phyloP scores from a whole-genome alignment of 2,797 vertebrate species.

The Avahi laniger region DNA sequence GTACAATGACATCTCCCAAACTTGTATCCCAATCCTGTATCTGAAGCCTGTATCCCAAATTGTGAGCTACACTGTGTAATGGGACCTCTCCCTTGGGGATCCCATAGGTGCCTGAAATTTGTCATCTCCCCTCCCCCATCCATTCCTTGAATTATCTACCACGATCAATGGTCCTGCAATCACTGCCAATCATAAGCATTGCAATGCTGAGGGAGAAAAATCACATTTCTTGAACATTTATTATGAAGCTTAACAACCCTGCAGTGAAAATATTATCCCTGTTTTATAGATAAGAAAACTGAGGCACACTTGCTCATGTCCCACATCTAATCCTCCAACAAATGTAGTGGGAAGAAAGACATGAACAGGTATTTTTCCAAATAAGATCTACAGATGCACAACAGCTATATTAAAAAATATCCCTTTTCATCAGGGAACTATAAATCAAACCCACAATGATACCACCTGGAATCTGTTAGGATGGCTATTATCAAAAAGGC shows the following conservation, averaged over 20 bases:
- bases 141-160: neutral
- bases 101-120: neutral
- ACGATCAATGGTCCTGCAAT: neutral
- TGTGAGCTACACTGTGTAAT: neutral
- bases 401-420: neutral
- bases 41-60: neutral
- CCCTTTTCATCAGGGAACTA: neutral
- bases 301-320: neutral
- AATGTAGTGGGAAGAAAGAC: neutral
- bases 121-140: neutral
- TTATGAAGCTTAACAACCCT: neutral
- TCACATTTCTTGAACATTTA: neutral
- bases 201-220: neutral
- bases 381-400: neutral
- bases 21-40: neutral
- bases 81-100: neutral
- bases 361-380: neutral
- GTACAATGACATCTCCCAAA: neutral
- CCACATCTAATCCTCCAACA: neutral
- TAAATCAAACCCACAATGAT: neutral
- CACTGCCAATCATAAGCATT: neutral
- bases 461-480: neutral
- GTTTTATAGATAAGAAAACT: neutral
- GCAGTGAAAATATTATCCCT: neutral
- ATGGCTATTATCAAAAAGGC: neutral